Percentiles rank a stretch among this genome's conserved stretches.
Conservation (phyloP, 2,888 invertebrate species). For the Pachymerium ferrugineum region DNA sequence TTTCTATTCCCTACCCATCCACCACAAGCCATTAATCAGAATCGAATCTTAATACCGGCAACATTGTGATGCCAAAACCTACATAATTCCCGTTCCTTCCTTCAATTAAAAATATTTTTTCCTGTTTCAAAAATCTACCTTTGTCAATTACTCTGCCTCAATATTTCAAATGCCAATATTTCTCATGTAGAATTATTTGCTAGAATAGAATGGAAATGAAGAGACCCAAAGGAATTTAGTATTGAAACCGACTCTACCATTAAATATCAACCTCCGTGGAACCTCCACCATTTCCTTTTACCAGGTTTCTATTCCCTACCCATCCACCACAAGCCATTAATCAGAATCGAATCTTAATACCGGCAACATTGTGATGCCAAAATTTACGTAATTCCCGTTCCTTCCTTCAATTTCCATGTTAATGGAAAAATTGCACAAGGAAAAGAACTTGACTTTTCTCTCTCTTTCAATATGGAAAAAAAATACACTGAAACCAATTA, state of each 20-base stretch:
- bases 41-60: slow-evolving; percentile 29
- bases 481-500: slow-evolving; percentile 31
- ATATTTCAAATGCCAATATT: slow-evolving; percentile 8
- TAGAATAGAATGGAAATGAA: slow-evolving; percentile 15
- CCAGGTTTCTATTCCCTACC: neutral
- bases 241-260: neutral
- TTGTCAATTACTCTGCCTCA: neutral
- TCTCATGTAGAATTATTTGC: slow-evolving; percentile 7
- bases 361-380: slow-evolving; percentile 32
- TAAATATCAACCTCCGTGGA: slow-evolving; percentile 16
- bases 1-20: neutral
- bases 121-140: neutral
- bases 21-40: slow-evolving; percentile 29
- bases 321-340: slow-evolving; percentile 27
- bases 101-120: slow-evolving; percentile 23
- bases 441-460: slow-evolving; percentile 25
- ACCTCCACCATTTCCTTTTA: neutral
- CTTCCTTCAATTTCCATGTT: slow-evolving; percentile 32
- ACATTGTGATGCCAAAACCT: slow-evolving; percentile 30
- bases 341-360: slow-evolving; percentile 25
- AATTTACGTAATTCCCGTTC: slow-evolving; percentile 11
- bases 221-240: neutral
- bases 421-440: slow-evolving; percentile 33
- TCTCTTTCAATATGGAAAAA: slow-evolving; percentile 34
- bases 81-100: slow-evolving; percentile 17